Conservation (phyloP, 2,113 vertebrate species). For the Capra hircus region DNA sequence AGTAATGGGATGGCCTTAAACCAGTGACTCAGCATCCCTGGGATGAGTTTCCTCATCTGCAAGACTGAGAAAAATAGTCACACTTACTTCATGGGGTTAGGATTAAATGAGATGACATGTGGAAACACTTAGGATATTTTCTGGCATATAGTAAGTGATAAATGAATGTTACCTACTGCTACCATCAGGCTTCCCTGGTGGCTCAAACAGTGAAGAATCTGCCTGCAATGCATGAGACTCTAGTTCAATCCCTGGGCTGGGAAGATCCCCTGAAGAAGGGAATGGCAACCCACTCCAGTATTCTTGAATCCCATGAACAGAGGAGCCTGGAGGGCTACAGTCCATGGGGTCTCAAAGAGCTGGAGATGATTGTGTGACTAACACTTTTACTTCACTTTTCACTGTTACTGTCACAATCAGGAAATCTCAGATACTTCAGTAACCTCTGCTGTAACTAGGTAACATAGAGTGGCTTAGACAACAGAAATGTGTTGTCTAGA, state of each 20-base stretch:
- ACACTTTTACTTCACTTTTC: neutral
- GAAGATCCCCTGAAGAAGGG: neutral
- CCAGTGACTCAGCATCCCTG: neutral
- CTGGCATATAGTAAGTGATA: neutral
- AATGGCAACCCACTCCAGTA: neutral
- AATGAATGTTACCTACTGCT: neutral
- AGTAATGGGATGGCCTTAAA: fast-evolving
- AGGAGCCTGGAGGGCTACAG: neutral
- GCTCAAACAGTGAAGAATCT: neutral
- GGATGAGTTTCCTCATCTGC: too few relatives aligned
- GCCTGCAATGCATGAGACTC: neutral
- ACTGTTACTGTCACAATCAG: neutral
- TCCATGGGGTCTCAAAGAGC: neutral
- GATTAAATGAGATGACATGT: neutral
- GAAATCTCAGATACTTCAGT: fast-evolving
- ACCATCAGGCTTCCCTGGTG: fast-evolving
- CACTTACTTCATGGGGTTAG: fast-evolving
- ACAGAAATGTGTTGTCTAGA: too few relatives aligned
- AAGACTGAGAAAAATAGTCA: neutral
- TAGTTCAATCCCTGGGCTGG: neutral
- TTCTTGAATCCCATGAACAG: neutral
- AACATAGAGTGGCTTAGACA: fast-evolving
- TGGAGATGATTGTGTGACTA: neutral
- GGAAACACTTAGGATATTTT: neutral
- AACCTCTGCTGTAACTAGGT: neutral